phyloP scores from a whole-genome alignment of 2,888 invertebrate genomes.

The Dasypolia templi region DNA sequence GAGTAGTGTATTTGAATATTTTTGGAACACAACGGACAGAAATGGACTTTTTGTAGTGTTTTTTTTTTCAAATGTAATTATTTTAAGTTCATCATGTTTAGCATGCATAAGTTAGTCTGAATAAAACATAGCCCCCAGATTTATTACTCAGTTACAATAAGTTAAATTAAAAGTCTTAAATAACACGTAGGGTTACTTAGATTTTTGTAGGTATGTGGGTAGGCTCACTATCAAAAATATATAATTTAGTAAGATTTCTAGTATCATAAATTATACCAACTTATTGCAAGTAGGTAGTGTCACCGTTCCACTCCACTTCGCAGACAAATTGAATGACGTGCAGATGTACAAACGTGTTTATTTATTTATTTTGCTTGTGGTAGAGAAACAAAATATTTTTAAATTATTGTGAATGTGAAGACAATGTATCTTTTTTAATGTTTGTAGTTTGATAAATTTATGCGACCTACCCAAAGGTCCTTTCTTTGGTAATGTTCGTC shows the following conservation, averaged over 20 bases:
- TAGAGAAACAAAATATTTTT: too few species aligned
- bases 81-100: background rate
- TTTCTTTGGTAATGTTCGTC: too few species aligned
- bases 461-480: too few species aligned
- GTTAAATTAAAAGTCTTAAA: conserved; percentile 1
- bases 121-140: too few species aligned
- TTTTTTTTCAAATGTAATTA: background rate
- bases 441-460: too few species aligned
- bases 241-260: conserved; percentile 25
- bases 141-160: conserved; percentile 8
- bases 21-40: background rate
- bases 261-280: conserved; percentile 36
- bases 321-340: conserved; percentile 23
- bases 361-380: conserved; percentile 1
- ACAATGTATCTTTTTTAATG: too few species aligned
- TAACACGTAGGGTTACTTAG: too few species aligned
- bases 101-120: too few species aligned
- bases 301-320: conserved; percentile 55
- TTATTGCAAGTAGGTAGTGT: conserved; percentile 33
- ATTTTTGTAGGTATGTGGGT: too few species aligned
- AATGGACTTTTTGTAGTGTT: background rate
- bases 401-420: too few species aligned
- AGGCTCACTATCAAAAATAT: too few species aligned
- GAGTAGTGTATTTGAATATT: background rate
- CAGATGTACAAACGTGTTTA: conserved; percentile 20